Evolutionary conservation across 2,797 vertebrate species (phyloP), one percentile per base, ranked within the genome.

Genomic region (Anguilla obscura): DNA sequence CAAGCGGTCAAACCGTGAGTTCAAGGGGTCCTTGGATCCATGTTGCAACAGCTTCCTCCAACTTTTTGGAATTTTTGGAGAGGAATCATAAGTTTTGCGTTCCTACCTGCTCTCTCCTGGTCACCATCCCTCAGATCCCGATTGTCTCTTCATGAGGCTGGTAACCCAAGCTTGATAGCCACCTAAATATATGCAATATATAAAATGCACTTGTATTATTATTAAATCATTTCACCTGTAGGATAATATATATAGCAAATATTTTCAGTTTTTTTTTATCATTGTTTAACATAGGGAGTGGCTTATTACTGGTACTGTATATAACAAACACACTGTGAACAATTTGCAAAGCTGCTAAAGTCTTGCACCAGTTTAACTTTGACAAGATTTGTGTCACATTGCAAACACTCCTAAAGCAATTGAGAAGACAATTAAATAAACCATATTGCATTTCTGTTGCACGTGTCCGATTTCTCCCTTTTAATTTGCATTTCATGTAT

Each of bases 1-100:
- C 94, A 95, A 94, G 93, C 94, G 94, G 94, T 91, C 92, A 80
- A 76, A 40, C 30, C 30, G 33, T 1, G 3, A 8, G 71, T 21
- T 36, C 71, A 18, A 16, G 33, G 33, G 71, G 71, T 14, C 33
- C 71, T 76, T 16, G 2, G 36, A 14, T 79, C 74, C 36, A 14
- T 40, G 74, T 4, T 1, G 40, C 79, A 40, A 48, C 40, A n/a
- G 16, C 2, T 48, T 8, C 36, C 33, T 1, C 21, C 76, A 48
- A 33, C 30, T 76, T 6, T 27, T 33, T 3, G 69, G 33, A 76
- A 30, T 74, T 74, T 33, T 33, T 74, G 14, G 33, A 4, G 71
- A 74, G 27, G 18, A 36, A 16, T 18, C 33, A 3, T 14, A 36
- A 33, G 33, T 74, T 74, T 14, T 18, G 74, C 5, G 36, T 8